A percentile compares a stretch with the other conserved stretches of the same genome.
Evolutionary conservation across 1,140 invertebrate species (phyloP).

Genomic region (Cyphomyrmex costatus): DNA sequence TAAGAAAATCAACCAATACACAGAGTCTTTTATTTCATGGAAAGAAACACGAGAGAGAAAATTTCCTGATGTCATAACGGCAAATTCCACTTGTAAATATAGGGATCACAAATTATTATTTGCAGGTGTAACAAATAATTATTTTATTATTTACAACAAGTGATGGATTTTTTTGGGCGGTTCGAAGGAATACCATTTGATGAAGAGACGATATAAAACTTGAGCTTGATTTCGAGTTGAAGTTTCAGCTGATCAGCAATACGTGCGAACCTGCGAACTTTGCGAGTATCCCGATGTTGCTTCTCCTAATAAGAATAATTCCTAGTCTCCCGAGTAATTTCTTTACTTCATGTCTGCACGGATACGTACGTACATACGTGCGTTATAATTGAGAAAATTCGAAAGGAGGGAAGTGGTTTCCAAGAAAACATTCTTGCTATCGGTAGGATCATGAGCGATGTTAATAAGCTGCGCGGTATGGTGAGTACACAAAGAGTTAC

Average conservation of each 20-base stretch:
- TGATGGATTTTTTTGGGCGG: not conserved
- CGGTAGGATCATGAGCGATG: constrained; percentile 80
- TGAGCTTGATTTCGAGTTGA: not conserved
- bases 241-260: too few relatives aligned
- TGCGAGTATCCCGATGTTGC: not conserved
- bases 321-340: constrained; percentile 36
- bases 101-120: too few relatives aligned
- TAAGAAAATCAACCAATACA: too few relatives aligned
- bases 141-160: too few relatives aligned
- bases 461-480: constrained; percentile 77
- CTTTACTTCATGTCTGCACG: constrained; percentile 33
- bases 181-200: not conserved
- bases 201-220: not conserved
- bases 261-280: constrained; percentile 16
- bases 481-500: constrained; percentile 78
- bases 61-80: too few relatives aligned
- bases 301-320: constrained; percentile 57
- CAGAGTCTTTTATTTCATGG: too few relatives aligned
- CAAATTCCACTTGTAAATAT: too few relatives aligned
- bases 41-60: too few relatives aligned
- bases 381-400: constrained; percentile 50
- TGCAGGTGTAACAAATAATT: too few relatives aligned
- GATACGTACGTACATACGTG: constrained; percentile 38
- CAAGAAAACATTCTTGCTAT: constrained; percentile 80
- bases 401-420: constrained; percentile 67